Base-by-base conservation (phyloP, 2,113 vertebrate species). In the Vireo altiloquus region DNA sequence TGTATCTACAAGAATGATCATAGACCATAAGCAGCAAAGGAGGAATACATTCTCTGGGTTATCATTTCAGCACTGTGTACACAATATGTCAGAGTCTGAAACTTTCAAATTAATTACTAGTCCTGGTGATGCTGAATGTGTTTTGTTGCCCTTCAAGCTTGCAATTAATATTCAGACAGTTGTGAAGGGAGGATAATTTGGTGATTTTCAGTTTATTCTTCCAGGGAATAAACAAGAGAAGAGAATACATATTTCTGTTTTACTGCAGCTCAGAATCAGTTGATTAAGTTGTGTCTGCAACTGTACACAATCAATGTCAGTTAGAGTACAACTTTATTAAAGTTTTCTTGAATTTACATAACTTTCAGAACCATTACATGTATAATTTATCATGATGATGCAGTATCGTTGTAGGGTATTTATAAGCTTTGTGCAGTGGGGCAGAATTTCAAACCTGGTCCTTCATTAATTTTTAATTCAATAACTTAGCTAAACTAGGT, bases 311-410 rank as follows among this genome's bases (percentile, higher is more conserved):
- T 95, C 83, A 81, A 76, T 96, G 97, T 97, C 97, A 97, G 95
- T 96, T 96, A 97, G 94, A 95, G 94, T 96, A 96, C 96, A 97
- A 97, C 97, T 97, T 97, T 97, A 98, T 94, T 98, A 95, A 97
- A 98, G 96, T 96, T 98, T 97, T 95, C 96, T 90, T 90, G 95
- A 97, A 97, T 97, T 97, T 97, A 97, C 95, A 97, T 97, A 97
- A 98, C 96, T 98, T 97, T 97, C 97, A 98, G 94, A 91, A 93
- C 95, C 96, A 96, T 97, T 96, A 80, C 97, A 97, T 97, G 94
- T 96, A 97, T 98, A 97, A 98, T 98, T 98, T 97, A 98, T 98
- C 95, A 80, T 94, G 92, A 94, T 49, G 10, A 74, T 94, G 92
- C 90, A 87, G 89, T 94, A 97, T 94, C 59, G 54, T 94, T 96